Base-by-base conservation (phyloP, 1,140 invertebrate genomes). In the Amyelois transitella region DNA sequence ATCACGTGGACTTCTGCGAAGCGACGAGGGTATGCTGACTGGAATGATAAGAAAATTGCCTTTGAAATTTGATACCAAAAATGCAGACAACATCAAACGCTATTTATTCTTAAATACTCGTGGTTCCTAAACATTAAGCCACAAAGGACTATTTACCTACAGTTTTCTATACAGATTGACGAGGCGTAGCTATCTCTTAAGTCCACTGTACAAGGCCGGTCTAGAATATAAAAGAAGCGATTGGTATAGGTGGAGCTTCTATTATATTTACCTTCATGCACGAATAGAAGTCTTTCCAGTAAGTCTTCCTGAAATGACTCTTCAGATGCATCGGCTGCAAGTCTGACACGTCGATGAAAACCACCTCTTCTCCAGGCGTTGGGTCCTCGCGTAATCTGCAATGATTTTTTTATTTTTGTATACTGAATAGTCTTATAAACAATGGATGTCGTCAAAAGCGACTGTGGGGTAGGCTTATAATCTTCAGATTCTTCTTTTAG, bases 261-360 rank as follows among this genome's bases (percentile, higher is more conserved):
- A 1, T 38, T 14, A 18, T 38, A 54, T 22, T 49, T 71, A 87
- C 84, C 75, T 78, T 83, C 71, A 86, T 83, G 55, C 79, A 83
- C 73, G 70, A 75, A 44, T 78, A 60, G 45, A 87, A 87, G 38
- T 87, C 77, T 56, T 83, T 86, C 84, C 84, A 87, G 49, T 81
- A 84, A 17, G 65, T 68, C 17, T 81, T 81, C 66, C 72, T 77
- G 61, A 86, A 87, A 51, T 87, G 82, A 32, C 76, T 80, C 58
- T 83, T 87, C 18, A 87, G 66, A 64, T 87, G 84, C 19, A 68
- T 67, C 0, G 79, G 82, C 54, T 86, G 84, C 4, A 87, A 60
- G 25, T 87, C 82, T 47, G 67, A 63, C 0, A 87, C 84, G 43
- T 87, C 84, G 48, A 87, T 81, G 43, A 87, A 78, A 0, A 86